Conservation (phyloP, 2,113 vertebrate genomes). For the Emydura subglobosa region DNA sequence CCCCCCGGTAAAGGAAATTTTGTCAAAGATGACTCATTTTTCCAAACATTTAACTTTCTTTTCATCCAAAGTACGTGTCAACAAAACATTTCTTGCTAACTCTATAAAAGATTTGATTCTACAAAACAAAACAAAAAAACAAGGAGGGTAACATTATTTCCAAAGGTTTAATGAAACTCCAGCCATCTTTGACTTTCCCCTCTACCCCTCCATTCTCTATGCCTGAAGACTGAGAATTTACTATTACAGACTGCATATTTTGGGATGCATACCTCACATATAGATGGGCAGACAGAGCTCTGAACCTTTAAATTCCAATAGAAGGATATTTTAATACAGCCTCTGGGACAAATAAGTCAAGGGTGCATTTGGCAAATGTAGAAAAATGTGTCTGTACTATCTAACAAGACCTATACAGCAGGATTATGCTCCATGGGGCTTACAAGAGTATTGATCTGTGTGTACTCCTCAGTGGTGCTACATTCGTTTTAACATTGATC, state of each 20-base stretch:
- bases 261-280: background rate
- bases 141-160: conserved; percentile 11
- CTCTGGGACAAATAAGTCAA: conserved; percentile 45
- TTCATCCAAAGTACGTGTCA: background rate
- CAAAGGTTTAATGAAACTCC: background rate
- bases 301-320: conserved; percentile 11
- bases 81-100: background rate
- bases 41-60: background rate
- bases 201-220: background rate
- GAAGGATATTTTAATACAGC: conserved; percentile 11
- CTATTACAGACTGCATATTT: background rate
- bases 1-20: background rate
- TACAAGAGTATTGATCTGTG: conserved; percentile 74
- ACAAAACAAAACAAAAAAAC: background rate
- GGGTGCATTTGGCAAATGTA: conserved; percentile 27
- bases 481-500: conserved; percentile 75
- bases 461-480: conserved; percentile 61
- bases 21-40: background rate
- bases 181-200: background rate
- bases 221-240: background rate
- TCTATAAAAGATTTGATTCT: background rate
- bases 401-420: conserved; percentile 49
- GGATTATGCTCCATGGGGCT: conserved; percentile 53
- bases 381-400: conserved; percentile 61
- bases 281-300: background rate